phyloP scores from a whole-genome alignment of 2,113 vertebrate genomes.

The Corythaixoides concolor region DNA sequence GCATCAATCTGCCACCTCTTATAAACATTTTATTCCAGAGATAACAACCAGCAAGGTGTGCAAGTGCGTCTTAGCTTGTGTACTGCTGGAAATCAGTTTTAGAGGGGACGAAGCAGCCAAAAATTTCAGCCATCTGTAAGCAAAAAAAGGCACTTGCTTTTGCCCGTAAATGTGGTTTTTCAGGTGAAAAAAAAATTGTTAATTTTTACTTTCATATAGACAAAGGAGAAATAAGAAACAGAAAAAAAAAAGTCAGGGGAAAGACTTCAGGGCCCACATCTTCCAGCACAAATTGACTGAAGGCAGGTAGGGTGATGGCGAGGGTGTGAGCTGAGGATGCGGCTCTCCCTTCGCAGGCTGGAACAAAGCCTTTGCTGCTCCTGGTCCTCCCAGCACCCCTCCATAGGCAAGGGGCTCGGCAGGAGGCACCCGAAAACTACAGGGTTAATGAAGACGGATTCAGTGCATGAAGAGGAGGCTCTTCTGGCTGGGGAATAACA shows the following conservation, averaged over 20 bases:
- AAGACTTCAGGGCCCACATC: not conserved
- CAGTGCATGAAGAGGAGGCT: not conserved
- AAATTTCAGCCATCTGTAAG: not conserved
- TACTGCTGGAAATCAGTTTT: not conserved
- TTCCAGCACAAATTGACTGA: not conserved
- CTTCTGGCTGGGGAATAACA: not conserved
- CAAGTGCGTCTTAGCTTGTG: not conserved
- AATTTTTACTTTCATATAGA: not conserved
- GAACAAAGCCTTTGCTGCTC: not conserved
- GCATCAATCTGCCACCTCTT: not conserved
- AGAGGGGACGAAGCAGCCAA: not conserved
- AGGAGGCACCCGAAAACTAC: not conserved
- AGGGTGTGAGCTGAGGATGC: not conserved
- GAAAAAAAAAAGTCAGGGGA: not conserved
- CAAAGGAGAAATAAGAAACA: not conserved
- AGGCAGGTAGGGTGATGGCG: not conserved
- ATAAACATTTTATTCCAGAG: not conserved
- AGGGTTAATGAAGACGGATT: not conserved
- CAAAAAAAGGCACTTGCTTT: not conserved
- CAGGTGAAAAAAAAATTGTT: not conserved
- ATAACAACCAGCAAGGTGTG: not conserved
- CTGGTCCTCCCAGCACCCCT: not conserved
- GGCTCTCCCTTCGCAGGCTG: not conserved
- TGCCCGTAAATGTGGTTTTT: not conserved
- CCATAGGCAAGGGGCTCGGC: not conserved